Percentiles rank a stretch among this genome's conserved stretches.
Conservation (phyloP, 2,888 invertebrate species). For the Leptinotarsa tumamoca region DNA sequence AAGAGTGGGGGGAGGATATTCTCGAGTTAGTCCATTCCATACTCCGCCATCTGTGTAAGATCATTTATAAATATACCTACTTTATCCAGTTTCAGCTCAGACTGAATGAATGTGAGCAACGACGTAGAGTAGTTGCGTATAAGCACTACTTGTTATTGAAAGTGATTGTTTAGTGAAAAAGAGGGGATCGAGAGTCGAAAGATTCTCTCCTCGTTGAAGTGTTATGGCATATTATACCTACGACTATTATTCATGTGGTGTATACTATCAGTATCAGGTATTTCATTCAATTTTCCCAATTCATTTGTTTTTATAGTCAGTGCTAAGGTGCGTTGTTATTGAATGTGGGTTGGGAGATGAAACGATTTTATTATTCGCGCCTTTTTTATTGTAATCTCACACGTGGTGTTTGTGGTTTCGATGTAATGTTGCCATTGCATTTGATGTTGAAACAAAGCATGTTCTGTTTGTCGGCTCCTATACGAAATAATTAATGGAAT, state of each 20-base stretch:
- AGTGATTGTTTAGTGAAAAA: conserved; percentile 6
- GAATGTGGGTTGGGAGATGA: too few relatives aligned
- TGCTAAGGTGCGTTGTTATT: too few relatives aligned
- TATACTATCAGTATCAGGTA: neutral
- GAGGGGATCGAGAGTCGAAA: conserved; percentile 15
- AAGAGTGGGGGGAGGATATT: neutral
- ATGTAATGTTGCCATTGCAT: too few relatives aligned
- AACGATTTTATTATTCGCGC: too few relatives aligned
- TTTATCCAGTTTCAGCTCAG: neutral
- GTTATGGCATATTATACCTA: neutral
- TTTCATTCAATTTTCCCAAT: neutral
- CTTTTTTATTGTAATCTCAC: too few relatives aligned
- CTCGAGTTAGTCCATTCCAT: neutral
- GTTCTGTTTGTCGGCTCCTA: too few relatives aligned
- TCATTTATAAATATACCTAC: neutral
- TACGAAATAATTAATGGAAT: too few relatives aligned
- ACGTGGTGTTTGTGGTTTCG: too few relatives aligned
- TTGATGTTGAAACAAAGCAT: too few relatives aligned
- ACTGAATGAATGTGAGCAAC: neutral
- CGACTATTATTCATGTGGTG: neutral
- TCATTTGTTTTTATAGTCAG: too few relatives aligned
- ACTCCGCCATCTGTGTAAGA: neutral
- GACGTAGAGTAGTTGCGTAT: neutral
- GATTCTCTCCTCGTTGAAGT: conserved; percentile 11
- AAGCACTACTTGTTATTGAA: neutral